phyloP scores from a whole-genome alignment of 2,888 invertebrate species.

The Tenodera sinensis region DNA sequence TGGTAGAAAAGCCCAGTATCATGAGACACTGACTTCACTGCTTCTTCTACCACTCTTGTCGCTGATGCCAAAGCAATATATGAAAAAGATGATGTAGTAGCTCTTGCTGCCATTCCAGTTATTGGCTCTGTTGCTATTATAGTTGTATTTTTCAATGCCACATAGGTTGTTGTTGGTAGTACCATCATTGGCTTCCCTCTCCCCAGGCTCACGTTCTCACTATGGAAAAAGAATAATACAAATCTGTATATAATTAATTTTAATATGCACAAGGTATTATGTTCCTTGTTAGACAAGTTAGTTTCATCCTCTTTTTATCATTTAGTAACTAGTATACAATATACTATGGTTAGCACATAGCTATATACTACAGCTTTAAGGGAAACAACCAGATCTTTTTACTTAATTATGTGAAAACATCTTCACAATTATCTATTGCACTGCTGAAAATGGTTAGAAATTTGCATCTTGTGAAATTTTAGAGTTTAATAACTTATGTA shows the following conservation, averaged over 20 bases:
- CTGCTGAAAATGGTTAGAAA: no score
- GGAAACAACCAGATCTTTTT: no score
- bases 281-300: no score
- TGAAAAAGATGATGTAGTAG: neutral
- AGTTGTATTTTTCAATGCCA: neutral
- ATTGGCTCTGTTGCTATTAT: neutral
- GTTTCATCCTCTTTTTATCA: no score
- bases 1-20: neutral
- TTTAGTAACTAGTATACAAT: no score
- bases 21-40: neutral
- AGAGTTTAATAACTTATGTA: no score
- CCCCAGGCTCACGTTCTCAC: constrained; percentile 22
- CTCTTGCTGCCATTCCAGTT: neutral
- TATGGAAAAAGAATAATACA: neutral
- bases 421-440: no score
- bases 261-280: no score
- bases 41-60: neutral
- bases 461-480: no score
- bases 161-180: neutral
- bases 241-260: neutral
- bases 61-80: neutral
- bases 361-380: no score
- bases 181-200: constrained; percentile 9
- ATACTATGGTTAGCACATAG: no score
- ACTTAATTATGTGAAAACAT: no score